These are phyloP conservation scores for Drosophila crucigera DNA, from an alignment of 2,888 invertebrate genomes.

Conservation along the genomic window DNA sequence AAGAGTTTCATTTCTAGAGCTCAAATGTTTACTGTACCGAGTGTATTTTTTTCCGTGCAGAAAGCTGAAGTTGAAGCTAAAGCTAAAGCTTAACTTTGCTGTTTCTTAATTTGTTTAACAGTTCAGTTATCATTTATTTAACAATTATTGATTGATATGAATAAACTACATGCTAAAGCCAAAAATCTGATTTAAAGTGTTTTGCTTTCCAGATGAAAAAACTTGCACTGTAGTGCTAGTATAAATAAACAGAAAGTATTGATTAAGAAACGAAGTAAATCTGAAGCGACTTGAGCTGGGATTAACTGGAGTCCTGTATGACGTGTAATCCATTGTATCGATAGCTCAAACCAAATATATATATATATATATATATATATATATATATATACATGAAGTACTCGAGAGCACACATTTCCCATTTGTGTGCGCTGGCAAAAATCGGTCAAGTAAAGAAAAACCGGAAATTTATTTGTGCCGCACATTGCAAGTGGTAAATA, in stretches of 20 bases:
- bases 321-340: background rate
- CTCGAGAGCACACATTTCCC: background rate
- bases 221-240: background rate
- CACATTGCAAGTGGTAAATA: constrained; percentile 48
- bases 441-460: constrained; percentile 11
- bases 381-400: background rate
- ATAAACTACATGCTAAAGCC: background rate
- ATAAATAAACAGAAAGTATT: background rate
- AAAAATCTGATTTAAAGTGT: background rate
- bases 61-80: background rate
- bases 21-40: constrained; percentile 7
- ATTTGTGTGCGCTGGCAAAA: background rate
- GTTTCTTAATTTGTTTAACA: background rate
- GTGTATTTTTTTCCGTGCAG: background rate
- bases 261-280: background rate
- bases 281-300: background rate
- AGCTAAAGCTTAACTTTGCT: background rate
- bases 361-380: background rate
- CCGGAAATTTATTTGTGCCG: constrained; percentile 53
- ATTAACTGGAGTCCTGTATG: background rate
- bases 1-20: background rate
- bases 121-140: background rate
- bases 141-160: background rate
- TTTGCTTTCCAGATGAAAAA: background rate
- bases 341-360: background rate